phyloP scores from a whole-genome alignment of 2,888 invertebrate species.

The Pogonocherus hispidulus region DNA sequence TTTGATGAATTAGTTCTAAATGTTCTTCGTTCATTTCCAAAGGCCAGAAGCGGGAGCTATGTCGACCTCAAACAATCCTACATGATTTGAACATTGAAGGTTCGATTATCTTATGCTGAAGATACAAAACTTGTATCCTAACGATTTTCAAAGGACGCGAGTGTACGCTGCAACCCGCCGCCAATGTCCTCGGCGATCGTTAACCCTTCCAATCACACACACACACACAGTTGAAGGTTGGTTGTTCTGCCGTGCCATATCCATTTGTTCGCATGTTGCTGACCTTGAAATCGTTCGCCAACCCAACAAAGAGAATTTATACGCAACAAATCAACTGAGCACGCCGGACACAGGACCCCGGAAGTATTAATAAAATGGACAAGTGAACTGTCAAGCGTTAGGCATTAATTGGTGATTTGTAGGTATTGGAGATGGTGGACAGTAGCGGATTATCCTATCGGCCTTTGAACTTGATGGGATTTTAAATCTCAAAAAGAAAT shows the following conservation, averaged over 20 bases:
- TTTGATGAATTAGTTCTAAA: no score
- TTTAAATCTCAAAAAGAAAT: not conserved
- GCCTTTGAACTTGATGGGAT: not conserved
- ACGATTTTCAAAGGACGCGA: no score
- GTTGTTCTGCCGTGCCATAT: slow-evolving; percentile 52
- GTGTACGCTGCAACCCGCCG: slow-evolving; percentile 11
- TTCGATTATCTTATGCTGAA: no score
- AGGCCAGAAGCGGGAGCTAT: no score
- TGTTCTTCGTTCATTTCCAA: no score
- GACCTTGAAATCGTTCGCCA: slow-evolving; percentile 57
- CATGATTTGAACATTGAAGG: no score
- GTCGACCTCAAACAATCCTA: no score
- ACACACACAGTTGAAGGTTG: slow-evolving; percentile 55
- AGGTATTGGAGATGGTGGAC: not conserved
- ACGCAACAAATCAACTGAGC: slow-evolving; percentile 26
- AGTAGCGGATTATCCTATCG: not conserved
- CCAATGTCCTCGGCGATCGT: slow-evolving; percentile 45
- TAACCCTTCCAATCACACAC: slow-evolving; percentile 51
- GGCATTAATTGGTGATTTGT: slow-evolving; percentile 5
- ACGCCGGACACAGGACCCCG: slow-evolving; percentile 2
- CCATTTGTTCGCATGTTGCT: slow-evolving; percentile 53
- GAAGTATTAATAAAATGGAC: slow-evolving; percentile 27
- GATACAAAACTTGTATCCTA: no score
- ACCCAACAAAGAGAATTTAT: slow-evolving; percentile 46
- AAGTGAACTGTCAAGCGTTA: slow-evolving; percentile 10